Base-by-base conservation (phyloP, 2,888 invertebrate species). In the Scaptomyza parva region DNA sequence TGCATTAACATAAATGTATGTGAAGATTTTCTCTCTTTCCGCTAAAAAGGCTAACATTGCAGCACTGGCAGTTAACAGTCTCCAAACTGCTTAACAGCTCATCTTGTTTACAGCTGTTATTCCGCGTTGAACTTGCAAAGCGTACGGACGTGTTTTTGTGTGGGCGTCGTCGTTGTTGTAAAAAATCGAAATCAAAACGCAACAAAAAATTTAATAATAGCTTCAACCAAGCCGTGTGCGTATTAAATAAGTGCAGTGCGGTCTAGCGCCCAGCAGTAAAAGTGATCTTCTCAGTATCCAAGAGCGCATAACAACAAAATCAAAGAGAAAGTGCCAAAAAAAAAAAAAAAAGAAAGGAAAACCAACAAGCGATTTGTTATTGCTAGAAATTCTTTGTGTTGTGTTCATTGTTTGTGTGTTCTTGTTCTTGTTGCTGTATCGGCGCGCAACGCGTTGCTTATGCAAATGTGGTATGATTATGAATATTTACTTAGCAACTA, bases 391-490 rank as follows among this genome's bases (percentile, higher is more conserved):
- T 81, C 66, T 65, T 69, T 72, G 68, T 72, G 55, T 68, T 70
- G 61, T 61, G 67, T 55, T 61, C 44, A 20, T 30, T 30, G 30
- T 47, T 47, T 28, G 28, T 39, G 47, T 41, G 51, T 67, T 67
- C 41, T 64, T 55, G 55, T 45, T 61, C 45, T 58, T 76, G 70
- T 53, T 65, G 59, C 61, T 77, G 64, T 65, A 47, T 59, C 63
- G 59, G 68, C 77, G 76, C 76, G 74, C 58, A 60, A 55, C 61
- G 73, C 71, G 73, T 47, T 77, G 80, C 84, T 86, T 81, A 86
- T 86, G 81, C 81, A 81, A 86, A 81, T 81, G 81, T 70, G 81
- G 81, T 79, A 73, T 52, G 76, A 63, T 72, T 76, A 68, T 71
- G 48, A 51, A 52, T 30, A 45, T 73, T 54, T 66, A 73, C 67